Evolutionary conservation across 1,140 invertebrate species (phyloP), one percentile per base, ranked within the genome.

Genomic region (Camponotus vicinus): DNA sequence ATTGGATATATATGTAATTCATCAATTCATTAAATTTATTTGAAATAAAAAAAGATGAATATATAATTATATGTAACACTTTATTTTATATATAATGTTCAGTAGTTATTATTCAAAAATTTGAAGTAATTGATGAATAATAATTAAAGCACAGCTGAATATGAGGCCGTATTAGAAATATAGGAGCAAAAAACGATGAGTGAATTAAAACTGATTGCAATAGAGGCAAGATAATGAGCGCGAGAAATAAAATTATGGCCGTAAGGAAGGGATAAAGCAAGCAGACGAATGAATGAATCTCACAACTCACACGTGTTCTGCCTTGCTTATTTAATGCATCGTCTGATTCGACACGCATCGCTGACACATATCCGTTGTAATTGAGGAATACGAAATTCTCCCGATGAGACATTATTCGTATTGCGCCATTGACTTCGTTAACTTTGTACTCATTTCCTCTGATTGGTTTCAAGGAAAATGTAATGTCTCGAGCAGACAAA

Each of bases 231-330:
- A 86, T 86, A 84, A 91, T 64, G 83, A 88, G 69, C 69, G 73
- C 85, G 63, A 79, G 73, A 91, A 80, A 90, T 86, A 86, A 83
- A 86, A 66, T 61, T 73, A 71, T 61, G 21, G 52, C n/a, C 1
- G 66, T 34, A 45, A 21, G 27, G 42, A 49, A 27, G 34, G 37
- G 37, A 71, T 27, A 27, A 66, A 40, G 45, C 64, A 42, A 63
- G 71, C 77, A 86, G 83, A 87, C 85, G 90, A 88, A 86, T 90
- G 89, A 92, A 92, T 92, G 91, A 91, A 91, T 90, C 84, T 89
- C 88, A 91, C 86, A 76, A 76, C 80, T 87, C 86, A 88, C 83
- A 88, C 73, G 86, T 90, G 89, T 91, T 91, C 63, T 64, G 87
- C 64, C 83, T 89, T 85, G 83, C 79, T 86, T 89, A 86, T 89